Base-by-base conservation (phyloP, 2,113 vertebrate genomes). In the Lycocorax pyrrhopterus region DNA sequence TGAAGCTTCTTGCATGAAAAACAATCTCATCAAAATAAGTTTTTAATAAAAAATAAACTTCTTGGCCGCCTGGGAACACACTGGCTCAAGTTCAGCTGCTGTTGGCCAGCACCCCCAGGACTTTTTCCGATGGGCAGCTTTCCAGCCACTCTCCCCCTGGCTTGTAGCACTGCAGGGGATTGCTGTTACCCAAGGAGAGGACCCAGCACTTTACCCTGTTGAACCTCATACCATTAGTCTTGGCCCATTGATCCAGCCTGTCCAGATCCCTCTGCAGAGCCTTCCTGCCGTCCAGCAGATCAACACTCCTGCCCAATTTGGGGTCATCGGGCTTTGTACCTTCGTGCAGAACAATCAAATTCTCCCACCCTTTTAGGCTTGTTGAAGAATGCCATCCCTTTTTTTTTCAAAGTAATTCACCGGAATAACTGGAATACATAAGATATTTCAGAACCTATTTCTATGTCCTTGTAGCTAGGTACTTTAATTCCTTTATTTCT, bases 291-390 rank as follows among this genome's bases (percentile, higher is more conserved):
- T 69, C 12, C 49, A 41, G 35, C 21, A 76, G 41, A 49, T 32
- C 47, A 76, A 19, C 15, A 20, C 3, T 33, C 15, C 41, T 4
- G 6, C 15, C 12, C 43, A 76, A 0, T 8, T 8, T 43, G 55
- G 21, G 33, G 17, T 71, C 32, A 69, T 43, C 1, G 2, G 41
- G n/a, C n/a, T 83, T 83, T 63, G 49, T 23, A 81, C 30, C 20
- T 74, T 80, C 10, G 3, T 67, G 52, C 39, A 84, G 10, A 90
- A 58, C 5, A 71, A 59, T 3, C 32, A 4, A 39, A 77, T 89
- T 46, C 32, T 59, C 74, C 52, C 27, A 77, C 12, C 3, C 8
- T 55, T 92, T 43, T 17, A 89, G 30, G 32, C 11, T 66, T 17
- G 16, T 67, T 87, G 66, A 92, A 82, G 30, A 87, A 15, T 44